Percentiles rank a stretch among this genome's conserved stretches.
These are phyloP conservation scores for Drosophila nikananu DNA, from an alignment of 1,140 invertebrate genomes.

Conservation along the genomic window DNA sequence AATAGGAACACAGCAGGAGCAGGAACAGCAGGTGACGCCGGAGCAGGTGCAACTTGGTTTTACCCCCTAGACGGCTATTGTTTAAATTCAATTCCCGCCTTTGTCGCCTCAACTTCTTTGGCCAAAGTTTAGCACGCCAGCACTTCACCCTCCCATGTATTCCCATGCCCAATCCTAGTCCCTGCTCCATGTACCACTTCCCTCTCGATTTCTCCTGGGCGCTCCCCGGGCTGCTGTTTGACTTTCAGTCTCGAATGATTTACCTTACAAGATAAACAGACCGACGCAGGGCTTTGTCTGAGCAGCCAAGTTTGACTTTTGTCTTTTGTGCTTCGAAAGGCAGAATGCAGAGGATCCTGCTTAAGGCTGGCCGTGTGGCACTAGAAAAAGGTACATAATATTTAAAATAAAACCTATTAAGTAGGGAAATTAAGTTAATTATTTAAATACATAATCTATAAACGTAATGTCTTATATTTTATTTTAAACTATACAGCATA, in stretches of 20 bases:
- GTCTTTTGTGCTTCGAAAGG: slow-evolving; percentile 55
- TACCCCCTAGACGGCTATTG: slow-evolving; percentile 72
- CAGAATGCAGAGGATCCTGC: not conserved
- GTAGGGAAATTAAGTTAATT: not conserved
- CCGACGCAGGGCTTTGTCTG: slow-evolving; percentile 61
- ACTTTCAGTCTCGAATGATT: slow-evolving; percentile 84
- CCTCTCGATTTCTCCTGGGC: slow-evolving; percentile 13
- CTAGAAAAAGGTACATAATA: not conserved
- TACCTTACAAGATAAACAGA: slow-evolving; percentile 83
- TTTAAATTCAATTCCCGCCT: slow-evolving; percentile 82
- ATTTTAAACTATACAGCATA: too few relatives aligned
- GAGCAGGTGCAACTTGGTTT: slow-evolving; percentile 35
- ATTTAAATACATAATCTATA: too few relatives aligned
- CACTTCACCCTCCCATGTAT: not conserved
- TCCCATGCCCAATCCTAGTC: slow-evolving; percentile 2
- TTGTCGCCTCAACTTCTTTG: slow-evolving; percentile 82
- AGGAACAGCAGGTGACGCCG: slow-evolving; percentile 6
- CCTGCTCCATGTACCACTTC: slow-evolving; percentile 10
- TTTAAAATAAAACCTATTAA: not conserved
- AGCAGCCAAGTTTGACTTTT: slow-evolving; percentile 77
- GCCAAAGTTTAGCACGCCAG: slow-evolving; percentile 59
- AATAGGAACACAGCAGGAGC: slow-evolving; percentile 3
- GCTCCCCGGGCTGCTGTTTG: slow-evolving; percentile 65
- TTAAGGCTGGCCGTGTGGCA: slow-evolving; percentile 2
- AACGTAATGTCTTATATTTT: not conserved